Conservation (phyloP, 2,113 vertebrate species). For the Clarias macrocephalus region DNA sequence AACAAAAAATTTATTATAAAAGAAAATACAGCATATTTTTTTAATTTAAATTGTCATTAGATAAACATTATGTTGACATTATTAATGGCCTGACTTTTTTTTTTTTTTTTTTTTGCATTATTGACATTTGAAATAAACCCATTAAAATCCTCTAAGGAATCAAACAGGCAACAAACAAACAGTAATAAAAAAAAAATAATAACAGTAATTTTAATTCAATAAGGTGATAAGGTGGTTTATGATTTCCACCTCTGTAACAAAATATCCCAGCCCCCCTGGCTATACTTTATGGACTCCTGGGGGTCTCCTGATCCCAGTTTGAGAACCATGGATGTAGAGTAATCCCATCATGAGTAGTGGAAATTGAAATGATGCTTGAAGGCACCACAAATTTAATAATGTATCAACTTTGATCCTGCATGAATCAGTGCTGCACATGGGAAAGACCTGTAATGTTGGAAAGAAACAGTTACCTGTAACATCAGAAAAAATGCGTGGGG, state of each 20-base stretch:
- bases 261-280: background rate
- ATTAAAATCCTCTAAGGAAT: background rate
- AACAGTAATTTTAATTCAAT: background rate
- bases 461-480: background rate
- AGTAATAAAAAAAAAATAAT: too few relatives aligned
- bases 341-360: background rate
- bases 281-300: background rate
- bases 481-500: background rate
- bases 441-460: background rate
- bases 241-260: background rate
- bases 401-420: background rate
- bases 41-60: background rate
- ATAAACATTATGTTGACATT: background rate
- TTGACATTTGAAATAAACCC: background rate
- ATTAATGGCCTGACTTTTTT: background rate
- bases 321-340: background rate
- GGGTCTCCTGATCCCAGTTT: background rate
- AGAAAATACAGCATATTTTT: background rate
- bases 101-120: background rate
- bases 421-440: background rate
- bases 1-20: too few relatives aligned
- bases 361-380: background rate
- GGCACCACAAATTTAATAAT: slow-evolving; percentile 1
- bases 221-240: background rate
- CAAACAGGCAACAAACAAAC: background rate